Base-by-base conservation (phyloP, 1,140 invertebrate species). In the Ceratina australensis region DNA sequence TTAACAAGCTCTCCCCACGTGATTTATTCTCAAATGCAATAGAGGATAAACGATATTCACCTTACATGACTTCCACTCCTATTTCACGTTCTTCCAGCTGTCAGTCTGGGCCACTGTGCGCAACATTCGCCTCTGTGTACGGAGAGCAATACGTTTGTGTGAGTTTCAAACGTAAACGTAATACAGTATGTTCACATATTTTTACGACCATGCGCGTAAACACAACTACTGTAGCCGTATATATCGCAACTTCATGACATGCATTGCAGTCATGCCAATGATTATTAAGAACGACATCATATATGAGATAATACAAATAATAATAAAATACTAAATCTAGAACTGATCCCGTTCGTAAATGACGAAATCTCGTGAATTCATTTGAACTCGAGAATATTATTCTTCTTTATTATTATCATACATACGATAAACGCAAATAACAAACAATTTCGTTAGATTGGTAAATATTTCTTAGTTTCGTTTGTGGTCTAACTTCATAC, bases 21-120 rank as follows among this genome's bases (percentile, higher is more conserved):
- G 10, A 33, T 26, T 10, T 72, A 59, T 57, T 22, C 10, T 28
- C 61, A 28, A 63, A 82, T 72, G 65, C 69, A 82, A 63, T 76
- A 71, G 71, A 49, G 33, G 33, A 42, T 7, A 63, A 76, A 52
- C 3, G 12, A 26, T 26, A 72, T 83, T 83, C 50, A 87, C 87
- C 83, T 88, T 88, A 89, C 88, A 89, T 89, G 87, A 84, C 80
- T 79, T 86, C 86, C 78, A 88, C 86, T 88, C 80, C 86, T 88
- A 79, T 52, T 79, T 85, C 67, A 61, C 81, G 77, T 81, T 78
- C 72, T 84, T 69, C 77, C 83, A 81, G 81, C 85, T 86, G 82
- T 87, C 82, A 83, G 47, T 72, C 56, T 49, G 42, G 20, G 78
- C 73, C 42, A 80, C 68, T 72, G 72, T 76, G 82, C 67, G 78